Evolutionary conservation across 2,888 invertebrate genomes (phyloP), one percentile per base, ranked within the genome.

Genomic region (Acrocyrtus sp.): DNA sequence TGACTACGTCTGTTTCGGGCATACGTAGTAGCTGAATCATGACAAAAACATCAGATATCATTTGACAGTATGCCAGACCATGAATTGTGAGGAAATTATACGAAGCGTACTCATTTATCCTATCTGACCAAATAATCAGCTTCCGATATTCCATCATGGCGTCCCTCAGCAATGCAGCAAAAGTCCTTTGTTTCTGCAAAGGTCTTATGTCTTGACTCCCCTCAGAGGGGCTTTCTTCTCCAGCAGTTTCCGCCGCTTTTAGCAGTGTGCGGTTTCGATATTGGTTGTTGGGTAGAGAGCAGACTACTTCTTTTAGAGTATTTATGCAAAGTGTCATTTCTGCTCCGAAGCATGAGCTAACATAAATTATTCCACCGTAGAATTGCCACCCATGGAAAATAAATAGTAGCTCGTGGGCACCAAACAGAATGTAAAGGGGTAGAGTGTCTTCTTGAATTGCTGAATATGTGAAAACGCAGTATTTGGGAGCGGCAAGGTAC

Each of bases 381-480:
- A 65, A 62, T 45, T 70, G 66, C 74, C 74, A 74, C 19, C 74
- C 74, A 34, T 70, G 70, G 26, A 74, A 74, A 19, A 74, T 74
- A 50, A 74, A 74, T 8, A 74, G 48, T 10, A 74, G 26, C 43
- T 74, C 74, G 51, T 74, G 74, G 26, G 50, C 48, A 17, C 70
- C 74, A 26, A 70, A 69, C n/a, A 74, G n/a, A 27, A 66, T 34
- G 27, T 65, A 66, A 15, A 70, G 45, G 22, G 24, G 47, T 2
- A 22, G 15, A 3, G 58, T 70, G 12, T 75, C 66, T 3, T 41
- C 34, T 2, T 34, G 3, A 29, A 75, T 61, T 4, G 56, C 70
- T 5, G 70, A 65, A 22, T 70, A 70, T 0, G 70, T 75, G 29
- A 66, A 70, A 10, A 61, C 70, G 39, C 66, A 70, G 24, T 74